Conservation (phyloP, 1,140 invertebrate genomes). For the Ladona fulva region DNA sequence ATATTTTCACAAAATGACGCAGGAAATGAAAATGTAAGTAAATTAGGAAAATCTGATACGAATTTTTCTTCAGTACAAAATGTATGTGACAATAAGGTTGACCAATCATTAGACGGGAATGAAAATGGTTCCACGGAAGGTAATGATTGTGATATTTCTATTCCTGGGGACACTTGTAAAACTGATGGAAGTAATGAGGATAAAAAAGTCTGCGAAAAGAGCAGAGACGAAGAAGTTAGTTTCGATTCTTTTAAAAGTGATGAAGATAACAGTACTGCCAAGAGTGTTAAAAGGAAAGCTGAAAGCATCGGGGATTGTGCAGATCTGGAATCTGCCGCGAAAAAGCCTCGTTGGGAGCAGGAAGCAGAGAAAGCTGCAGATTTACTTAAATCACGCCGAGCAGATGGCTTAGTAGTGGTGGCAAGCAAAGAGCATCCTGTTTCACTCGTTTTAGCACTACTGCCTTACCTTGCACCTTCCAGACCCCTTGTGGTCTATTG, state of each 20-base stretch:
- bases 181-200: constrained; percentile 31
- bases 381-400: constrained; percentile 38
- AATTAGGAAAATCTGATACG: no score
- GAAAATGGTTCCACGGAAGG: constrained; percentile 32
- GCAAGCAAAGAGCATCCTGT: constrained; percentile 71
- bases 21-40: no score
- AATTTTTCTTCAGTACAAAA: no score
- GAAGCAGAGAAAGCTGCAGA: constrained; percentile 24
- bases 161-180: constrained; percentile 25
- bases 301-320: constrained; percentile 38
- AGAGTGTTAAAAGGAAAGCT: constrained; percentile 50
- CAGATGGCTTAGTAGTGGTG: constrained; percentile 70
- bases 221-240: constrained; percentile 23
- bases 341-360: constrained; percentile 32
- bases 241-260: constrained; percentile 25
- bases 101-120: background rate
- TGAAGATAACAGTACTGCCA: constrained; percentile 25
- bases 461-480: constrained; percentile 64
- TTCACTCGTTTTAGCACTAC: constrained; percentile 61
- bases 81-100: background rate
- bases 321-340: background rate
- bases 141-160: constrained; percentile 4
- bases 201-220: constrained; percentile 22
- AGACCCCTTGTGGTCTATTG: constrained; percentile 78
- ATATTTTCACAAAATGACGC: no score